Evolutionary conservation across 2,113 vertebrate species (phyloP), one percentile per base, ranked within the genome.

Genomic region (Calidris pygmaea): DNA sequence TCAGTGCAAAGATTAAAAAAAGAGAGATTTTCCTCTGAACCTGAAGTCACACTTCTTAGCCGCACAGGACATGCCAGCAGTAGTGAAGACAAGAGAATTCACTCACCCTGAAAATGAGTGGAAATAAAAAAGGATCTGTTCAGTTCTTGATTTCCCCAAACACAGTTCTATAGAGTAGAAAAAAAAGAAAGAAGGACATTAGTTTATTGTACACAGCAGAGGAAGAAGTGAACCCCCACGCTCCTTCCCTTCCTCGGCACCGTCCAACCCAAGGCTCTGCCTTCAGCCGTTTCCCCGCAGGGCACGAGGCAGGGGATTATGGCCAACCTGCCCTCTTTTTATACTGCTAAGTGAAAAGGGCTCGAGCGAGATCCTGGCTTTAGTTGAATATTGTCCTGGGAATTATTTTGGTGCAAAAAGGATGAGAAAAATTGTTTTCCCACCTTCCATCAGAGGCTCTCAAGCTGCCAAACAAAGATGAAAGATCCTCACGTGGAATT

Each of bases 21-120:
- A 90, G 76, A n/a, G 62, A 96, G 91, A 71, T 95, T 92, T 87
- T 89, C 91, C 77, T 47, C 89, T 81, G 93, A 95, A 94, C 93
- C 93, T 72, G 6, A 47, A 88, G 74, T 82, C 92, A 85, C 71
- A 81, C 45, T 71, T 55, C 56, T 73, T 85, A 62, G 83, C 77
- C 62, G 43, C 85, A 17, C 83, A 82, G 86, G 91, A 78, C 91
- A 92, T 14, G 63, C 48, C 60, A 72, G 75, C 79, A 88, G 65
- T 35, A 53, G 73, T 1, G 91, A 76, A 86, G 89, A 96, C 83
- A 92, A 96, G 87, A 85, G 93, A 89, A 95, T 89, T 89, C 92
- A 96, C 97, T 98, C 95, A 98, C 97, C 96, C 95, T 93, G 77
- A 87, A 91, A 91, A 96, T 32, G 85, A 97, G 84, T 65, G 86